phyloP scores from a whole-genome alignment of 2,797 vertebrate species.

The Columba guinea region DNA sequence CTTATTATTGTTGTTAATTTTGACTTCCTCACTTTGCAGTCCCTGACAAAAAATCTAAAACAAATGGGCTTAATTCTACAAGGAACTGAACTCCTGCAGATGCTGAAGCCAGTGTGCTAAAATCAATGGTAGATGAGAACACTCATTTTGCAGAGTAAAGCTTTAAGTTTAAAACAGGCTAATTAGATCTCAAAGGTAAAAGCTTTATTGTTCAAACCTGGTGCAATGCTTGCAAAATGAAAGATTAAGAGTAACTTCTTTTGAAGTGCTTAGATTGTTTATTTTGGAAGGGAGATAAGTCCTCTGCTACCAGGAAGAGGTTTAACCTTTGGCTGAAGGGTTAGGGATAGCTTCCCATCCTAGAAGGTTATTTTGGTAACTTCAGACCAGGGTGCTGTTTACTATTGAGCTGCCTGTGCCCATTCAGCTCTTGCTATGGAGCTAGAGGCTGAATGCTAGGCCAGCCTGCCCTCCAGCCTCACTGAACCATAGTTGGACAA shows the following conservation, averaged over 20 bases:
- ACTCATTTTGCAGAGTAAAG: neutral
- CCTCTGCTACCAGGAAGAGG: neutral
- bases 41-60: neutral
- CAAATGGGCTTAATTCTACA: neutral
- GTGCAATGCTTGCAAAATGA: neutral
- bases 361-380: neutral
- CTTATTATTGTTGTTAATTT: neutral
- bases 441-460: neutral
- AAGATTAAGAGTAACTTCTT: neutral
- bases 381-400: neutral
- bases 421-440: neutral
- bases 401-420: neutral
- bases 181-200: neutral
- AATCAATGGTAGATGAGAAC: neutral
- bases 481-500: neutral
- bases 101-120: neutral
- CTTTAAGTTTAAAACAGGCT: neutral
- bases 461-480: neutral
- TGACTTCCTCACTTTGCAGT: neutral
- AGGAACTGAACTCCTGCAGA: neutral
- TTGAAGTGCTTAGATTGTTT: neutral
- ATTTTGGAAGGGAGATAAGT: neutral
- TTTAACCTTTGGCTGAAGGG: conserved; percentile 4
- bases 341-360: neutral
- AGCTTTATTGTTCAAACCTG: neutral